Base-by-base conservation (phyloP, 1,140 invertebrate genomes). In the Saccostrea cuccullata region DNA sequence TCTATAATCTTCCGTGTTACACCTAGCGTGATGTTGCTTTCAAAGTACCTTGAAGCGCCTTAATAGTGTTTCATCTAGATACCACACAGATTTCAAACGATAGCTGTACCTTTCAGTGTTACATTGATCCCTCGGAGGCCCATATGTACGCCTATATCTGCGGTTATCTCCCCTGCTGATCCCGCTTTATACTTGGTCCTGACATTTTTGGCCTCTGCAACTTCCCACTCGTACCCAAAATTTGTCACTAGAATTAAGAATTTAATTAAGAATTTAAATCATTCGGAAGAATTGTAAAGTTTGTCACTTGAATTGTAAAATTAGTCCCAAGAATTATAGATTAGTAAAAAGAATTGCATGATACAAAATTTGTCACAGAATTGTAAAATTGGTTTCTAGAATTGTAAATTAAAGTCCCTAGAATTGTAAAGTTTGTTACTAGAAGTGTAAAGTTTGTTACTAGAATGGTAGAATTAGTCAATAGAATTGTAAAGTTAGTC, bases 71-170 rank as follows among this genome's bases (percentile, higher is more conserved):
- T 47, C 9, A 47, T 47, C 9, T 47, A 47, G 9, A 47, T 47
- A 47, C 47, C 1, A 47, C 47, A 47, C 1, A 47, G 47, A 8
- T 47, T 36, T 47, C 47, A 47, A 47, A 47, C 58, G 6, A 64
- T n/a, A n/a, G n/a, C n/a, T 0, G 58, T 96, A 98, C 98, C 97
- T 96, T 96, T 97, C 86, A 99, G 96, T 56, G 98, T 99, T 90
- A 99, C 98, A 95, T 99, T 99, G 94, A 99, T 97, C 94, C 99
- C 98, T 93, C 97, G 97, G 17, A 99, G 96, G 55, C 99, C 98
- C 91, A 99, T 97, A 93, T 98, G 97, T 40, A 98, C 97, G 9
- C 98, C 98, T 86, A 99, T 96, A 94, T 97, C 96, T 82, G 98
- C 98, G 87, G 96, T 96, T 56, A 99, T 96, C 93, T 98, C 97